Evolutionary conservation across 2,888 invertebrate genomes (phyloP), one percentile per base, ranked within the genome.

Genomic region (Dryomyza anilis): DNA sequence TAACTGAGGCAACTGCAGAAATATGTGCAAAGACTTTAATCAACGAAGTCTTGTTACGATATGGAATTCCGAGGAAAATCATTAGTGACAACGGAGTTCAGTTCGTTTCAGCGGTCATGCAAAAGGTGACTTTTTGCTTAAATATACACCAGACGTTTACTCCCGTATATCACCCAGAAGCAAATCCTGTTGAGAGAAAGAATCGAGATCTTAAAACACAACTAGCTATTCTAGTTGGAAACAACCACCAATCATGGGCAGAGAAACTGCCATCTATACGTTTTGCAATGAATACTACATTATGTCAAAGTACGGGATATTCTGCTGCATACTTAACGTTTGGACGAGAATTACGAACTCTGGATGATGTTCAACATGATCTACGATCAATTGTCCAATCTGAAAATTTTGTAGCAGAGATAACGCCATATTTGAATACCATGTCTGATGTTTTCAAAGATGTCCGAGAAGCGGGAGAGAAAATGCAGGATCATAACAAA

Each of bases 251-350:
- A 3, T 29, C 53, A 2, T 63, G 58, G 64, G 46, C 16, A 1
- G 45, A 52, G 1, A 58, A 74, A 2, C 59, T 83, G 2, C 71
- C 81, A 0, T 58, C 72, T 0, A 66, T 64, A 14, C 59, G 66
- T 10, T 69, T 67, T 27, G 78, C 81, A 0, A 78, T 82, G 73
- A 84, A 84, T 56, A 75, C 78, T 0, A 73, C 74, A 0, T 64
- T 45, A n/a, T 74, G 75, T 45, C 66, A 72, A 23, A 69, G 70
- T 14, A 81, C 80, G 2, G 74, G 77, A 1, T 71, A 65, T 30
- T 69, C 77, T 0, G 73, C 81, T 4, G 80, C 81, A 0, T 81
- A 72, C 52, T 57, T 81, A 2, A 81, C 76, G 21, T 78, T 78
- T 53, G 82, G 74, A 0, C 60, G 81, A 57, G 79, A 83, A 64